phyloP scores from a whole-genome alignment of 2,888 invertebrate genomes.

The Platycnemis pennipes region DNA sequence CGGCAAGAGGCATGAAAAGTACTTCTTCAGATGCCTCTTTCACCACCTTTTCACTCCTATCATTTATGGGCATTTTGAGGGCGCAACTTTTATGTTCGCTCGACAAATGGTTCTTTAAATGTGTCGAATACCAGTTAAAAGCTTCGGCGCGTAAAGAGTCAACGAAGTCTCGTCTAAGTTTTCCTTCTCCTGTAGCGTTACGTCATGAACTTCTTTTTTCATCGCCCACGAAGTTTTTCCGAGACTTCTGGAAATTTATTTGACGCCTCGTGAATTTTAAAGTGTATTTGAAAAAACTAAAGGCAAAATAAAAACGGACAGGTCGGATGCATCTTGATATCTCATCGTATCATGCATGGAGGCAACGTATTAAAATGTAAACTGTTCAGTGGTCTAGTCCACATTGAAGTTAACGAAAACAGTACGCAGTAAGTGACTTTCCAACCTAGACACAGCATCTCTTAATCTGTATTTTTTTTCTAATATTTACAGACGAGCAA shows the following conservation, averaged over 20 bases:
- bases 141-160: not conserved
- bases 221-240: not conserved
- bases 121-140: not conserved
- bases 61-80: not conserved
- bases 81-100: not conserved
- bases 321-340: not conserved
- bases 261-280: not conserved
- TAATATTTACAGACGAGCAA: too few species aligned
- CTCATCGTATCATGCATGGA: not conserved
- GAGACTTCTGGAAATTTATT: not conserved
- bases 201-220: not conserved
- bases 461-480: too few species aligned
- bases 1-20: not conserved
- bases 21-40: not conserved
- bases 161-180: not conserved
- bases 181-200: not conserved
- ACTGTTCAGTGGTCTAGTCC: too few species aligned
- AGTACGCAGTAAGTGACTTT: too few species aligned
- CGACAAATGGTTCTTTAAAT: not conserved
- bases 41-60: not conserved
- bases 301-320: not conserved
- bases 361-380: too few species aligned
- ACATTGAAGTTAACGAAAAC: too few species aligned
- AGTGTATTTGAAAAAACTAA: not conserved
- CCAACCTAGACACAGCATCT: too few species aligned